These are phyloP conservation scores for Dasyprocta punctata DNA, from an alignment of 2,113 vertebrate genomes.

Conservation along the genomic window DNA sequence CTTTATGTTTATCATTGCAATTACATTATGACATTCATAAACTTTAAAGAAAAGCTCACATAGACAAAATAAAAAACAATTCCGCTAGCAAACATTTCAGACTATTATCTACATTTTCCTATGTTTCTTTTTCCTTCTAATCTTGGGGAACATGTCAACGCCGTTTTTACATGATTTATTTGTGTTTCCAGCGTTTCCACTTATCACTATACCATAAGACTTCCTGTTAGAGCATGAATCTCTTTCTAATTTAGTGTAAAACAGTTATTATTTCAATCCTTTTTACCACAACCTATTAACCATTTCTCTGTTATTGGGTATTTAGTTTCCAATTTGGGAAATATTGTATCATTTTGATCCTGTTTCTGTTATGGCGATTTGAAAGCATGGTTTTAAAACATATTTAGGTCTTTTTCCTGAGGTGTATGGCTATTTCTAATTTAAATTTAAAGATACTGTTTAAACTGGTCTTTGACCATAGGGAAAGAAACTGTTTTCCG, in stretches of 20 bases:
- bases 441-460: not conserved
- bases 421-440: not conserved
- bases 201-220: not conserved
- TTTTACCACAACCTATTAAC: not conserved
- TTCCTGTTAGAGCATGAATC: not conserved
- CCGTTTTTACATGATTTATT: not conserved
- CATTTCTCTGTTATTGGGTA: not conserved
- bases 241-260: not conserved
- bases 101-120: not conserved
- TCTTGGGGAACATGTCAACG: not conserved
- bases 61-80: not conserved
- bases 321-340: not conserved
- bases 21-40: not conserved
- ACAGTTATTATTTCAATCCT: slow-evolving; percentile 11
- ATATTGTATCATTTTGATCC: not conserved
- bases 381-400: not conserved
- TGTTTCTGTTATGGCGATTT: not conserved
- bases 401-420: not conserved
- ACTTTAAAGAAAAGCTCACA: not conserved
- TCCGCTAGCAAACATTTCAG: not conserved
- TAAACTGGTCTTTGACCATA: not conserved
- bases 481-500: not conserved
- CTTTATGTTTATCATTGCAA: slow-evolving; percentile 13
- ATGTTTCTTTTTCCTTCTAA: not conserved
- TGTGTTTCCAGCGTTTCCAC: not conserved